Base-by-base conservation (phyloP, 2,888 invertebrate species). In the Antheraea yamamai region DNA sequence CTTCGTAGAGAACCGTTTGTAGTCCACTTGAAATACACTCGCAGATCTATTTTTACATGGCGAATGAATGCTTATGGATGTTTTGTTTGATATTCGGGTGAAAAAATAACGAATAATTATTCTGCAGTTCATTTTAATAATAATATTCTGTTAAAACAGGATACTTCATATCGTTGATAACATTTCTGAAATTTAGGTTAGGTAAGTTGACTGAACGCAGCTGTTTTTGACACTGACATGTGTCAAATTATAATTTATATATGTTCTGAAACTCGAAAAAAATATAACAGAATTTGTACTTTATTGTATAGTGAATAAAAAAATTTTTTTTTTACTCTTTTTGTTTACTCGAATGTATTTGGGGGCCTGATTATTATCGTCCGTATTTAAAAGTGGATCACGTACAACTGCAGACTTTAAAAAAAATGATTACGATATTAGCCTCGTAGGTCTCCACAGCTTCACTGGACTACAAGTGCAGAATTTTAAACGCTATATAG, bases 41-140 rank as follows among this genome's bases (percentile, higher is more conserved):
- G 85, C 73, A 78, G 79, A 87, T 70, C 81, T 83, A 23, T 83
- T 88, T 78, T 81, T 82, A 72, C 82, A 77, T 47, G 81, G 55
- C 26, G 81, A 78, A 75, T 78, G 84, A 10, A 77, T 80, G 52
- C 81, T 82, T 1, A 84, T 75, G 14, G 80, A 75, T 18, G 72
- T 82, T 84, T 61, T 78, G 77, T 12, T 77, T 80, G 70, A 87
- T 81, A 76, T 81, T 88, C 79, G 78, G 79, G 73, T 85, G n/a
- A 70, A 84, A 78, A 92, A 76, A 68, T 88, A 86, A 75, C 88
- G 87, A 79, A 92, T 79, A 81, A 93, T 81, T 51, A 88, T 77
- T 81, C 87, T 88, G 77, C 89, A 88, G 81, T 83, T 89, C 93
- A 94, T 94, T 84, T 92, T 81, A 77, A 61, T 76, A 39, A 64